Evolutionary conservation across 2,888 invertebrate genomes (phyloP), one percentile per base, ranked within the genome.

Genomic region (Lithophane semibrunnea): DNA sequence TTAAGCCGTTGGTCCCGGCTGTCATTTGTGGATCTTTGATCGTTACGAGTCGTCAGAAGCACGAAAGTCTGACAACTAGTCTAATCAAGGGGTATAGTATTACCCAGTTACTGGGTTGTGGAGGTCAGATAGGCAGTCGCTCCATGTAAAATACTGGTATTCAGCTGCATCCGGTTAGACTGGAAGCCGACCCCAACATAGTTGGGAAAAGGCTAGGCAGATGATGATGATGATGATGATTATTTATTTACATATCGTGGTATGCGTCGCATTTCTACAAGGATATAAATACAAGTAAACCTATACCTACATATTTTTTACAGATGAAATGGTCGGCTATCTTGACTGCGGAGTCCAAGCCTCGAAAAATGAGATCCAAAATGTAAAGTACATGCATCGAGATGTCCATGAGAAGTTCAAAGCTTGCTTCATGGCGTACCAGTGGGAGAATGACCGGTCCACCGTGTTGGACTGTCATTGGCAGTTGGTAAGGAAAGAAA

Each of bases 291-390:
- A 49, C 1, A 37, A 68, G n/a, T 68, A 37, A 68, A 37, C 5
- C 3, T 54, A 5, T 52, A 52, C 2, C 0, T 12, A 37, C 5
- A n/a, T 56, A 68, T 54, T n/a, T 21, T 47, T 37, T 16, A 75
- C 64, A 88, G 96, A 93, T 7, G 93, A 94, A 1, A 73, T 95
- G 61, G 73, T 47, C 0, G 90, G 91, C 0, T 94, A 93, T 74
- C 84, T 95, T n/a, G 92, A 93, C 0, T 94, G 95, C 71, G 95
- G 94, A 0, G 90, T 93, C 0, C 76, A 89, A 69, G 93, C 92
- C 0, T 70, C 93, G 0, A 89, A 92, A 37, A 92, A 94, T 0
- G 88, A 91, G 4, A 84, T 94, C 3, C 91, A 88, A 0, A 91
- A 88, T 13, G 88, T 92, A 0, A 92, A 88, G 29, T 61, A 79